A percentile compares a stretch with the other conserved stretches of the same genome.
Conservation (phyloP, 23 tunicate genomes). For the Trididemnum nubilum region DNA sequence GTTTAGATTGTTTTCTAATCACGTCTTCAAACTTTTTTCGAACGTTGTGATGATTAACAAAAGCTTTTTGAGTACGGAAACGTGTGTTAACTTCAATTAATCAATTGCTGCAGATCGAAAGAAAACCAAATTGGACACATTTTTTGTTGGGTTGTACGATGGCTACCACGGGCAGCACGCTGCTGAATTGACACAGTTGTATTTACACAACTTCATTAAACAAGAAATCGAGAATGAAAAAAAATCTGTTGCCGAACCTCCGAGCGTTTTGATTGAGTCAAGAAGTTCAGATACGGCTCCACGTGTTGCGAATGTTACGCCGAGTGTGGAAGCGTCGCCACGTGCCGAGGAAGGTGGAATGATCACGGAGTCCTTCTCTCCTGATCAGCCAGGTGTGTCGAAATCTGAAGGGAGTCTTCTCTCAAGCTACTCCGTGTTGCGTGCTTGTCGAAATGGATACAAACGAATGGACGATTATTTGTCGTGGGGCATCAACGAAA, state of each 20-base stretch:
- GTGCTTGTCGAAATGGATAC: slow-evolving; percentile 44
- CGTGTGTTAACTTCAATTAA: no score
- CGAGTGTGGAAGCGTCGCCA: neutral
- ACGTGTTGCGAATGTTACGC: neutral
- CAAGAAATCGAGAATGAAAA: slow-evolving; percentile 14
- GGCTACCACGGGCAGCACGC: slow-evolving; percentile 68
- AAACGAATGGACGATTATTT: slow-evolving; percentile 59
- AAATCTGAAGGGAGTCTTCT: neutral
- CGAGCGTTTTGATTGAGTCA: neutral
- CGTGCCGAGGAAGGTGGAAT: neutral
- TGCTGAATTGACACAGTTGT: slow-evolving; percentile 31
- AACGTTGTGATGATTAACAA: no score
- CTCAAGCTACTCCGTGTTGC: slow-evolving; percentile 2
- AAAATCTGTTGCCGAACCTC: neutral
- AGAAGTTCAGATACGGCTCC: neutral
- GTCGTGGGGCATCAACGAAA: slow-evolving; percentile 65
- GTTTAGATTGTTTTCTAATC: no score
- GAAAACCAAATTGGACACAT: slow-evolving; percentile 9
- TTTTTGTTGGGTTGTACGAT: slow-evolving; percentile 71
- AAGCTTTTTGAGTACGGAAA: no score
- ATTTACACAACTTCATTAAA: slow-evolving; percentile 29
- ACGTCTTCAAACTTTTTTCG: no score
- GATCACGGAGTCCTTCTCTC: neutral
- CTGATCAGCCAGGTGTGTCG: neutral
- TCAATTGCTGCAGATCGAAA: neutral